Base-by-base conservation (phyloP, 2,113 vertebrate genomes). In the Aix galericulata region DNA sequence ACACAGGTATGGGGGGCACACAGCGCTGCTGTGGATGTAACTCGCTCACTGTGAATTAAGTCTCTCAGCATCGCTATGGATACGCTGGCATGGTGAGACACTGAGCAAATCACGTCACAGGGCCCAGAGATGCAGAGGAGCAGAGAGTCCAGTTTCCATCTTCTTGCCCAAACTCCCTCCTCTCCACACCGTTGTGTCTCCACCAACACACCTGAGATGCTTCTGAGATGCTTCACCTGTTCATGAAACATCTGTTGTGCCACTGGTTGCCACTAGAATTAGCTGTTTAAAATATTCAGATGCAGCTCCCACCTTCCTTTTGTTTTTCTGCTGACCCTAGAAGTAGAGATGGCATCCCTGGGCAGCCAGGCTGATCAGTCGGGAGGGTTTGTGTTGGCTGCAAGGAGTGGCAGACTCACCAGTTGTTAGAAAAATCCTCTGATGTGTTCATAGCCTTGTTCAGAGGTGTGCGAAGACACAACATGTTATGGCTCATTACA, bases 361-460 rank as follows among this genome's bases (percentile, higher is more conserved):
- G 9, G n/a, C 2, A 11, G 59, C 64, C 87, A 81, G 64, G 56
- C 75, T 93, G 91, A 90, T 82, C 79, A 88, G 60, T 15, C 59
- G 71, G 82, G 56, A 86, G 73, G 34, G 68, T 34, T 62, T 68
- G 73, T 86, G 77, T 74, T 88, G 88, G 60, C 73, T 81, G 79
- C 74, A 64, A 93, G 82, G 88, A 83, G 68, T 27, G 13, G 60
- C 90, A 84, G 53, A 44, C 83, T 87, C 74, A 36, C 25, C 64
- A 91, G 88, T 53, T 75, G 82, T 72, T 86, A 94, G 86, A 84
- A 89, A 91, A 83, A 69, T 71, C 79, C 63, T 86, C 62, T 88
- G 68, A 78, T 82, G 86, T 63, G 90, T 86, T 50, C 86, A 36
- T 17, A 78, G 83, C 86, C 56, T 95, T 92, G 89, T 97, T 88